phyloP scores from a whole-genome alignment of 2,113 vertebrate species.

The Passer domesticus region DNA sequence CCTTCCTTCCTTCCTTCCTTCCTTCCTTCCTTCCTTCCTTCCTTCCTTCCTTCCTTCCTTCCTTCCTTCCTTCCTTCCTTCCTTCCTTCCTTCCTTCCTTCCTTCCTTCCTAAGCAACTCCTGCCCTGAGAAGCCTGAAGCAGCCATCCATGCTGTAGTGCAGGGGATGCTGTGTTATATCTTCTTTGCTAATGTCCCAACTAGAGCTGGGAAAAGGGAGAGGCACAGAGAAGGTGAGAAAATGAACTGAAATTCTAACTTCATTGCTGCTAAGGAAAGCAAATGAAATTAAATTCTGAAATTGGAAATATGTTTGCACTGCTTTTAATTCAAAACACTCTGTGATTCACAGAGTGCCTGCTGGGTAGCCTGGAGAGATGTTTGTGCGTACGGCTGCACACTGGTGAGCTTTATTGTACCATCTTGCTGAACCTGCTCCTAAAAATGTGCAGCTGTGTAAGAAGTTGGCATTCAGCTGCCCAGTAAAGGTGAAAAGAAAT shows the following conservation, averaged over 20 bases:
- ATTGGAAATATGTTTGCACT: not conserved
- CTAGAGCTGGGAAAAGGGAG: not conserved
- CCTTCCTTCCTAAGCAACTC: not conserved
- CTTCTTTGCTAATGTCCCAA: not conserved
- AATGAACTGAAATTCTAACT: not conserved
- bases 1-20: too few relatives aligned
- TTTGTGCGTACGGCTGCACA: accelerated
- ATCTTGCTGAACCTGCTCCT: slow-evolving; percentile 5
- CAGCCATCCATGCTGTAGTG: not conserved
- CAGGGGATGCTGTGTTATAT: not conserved
- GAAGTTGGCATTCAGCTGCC: not conserved
- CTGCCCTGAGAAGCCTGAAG: not conserved
- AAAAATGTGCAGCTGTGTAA: not conserved
- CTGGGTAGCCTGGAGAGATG: not conserved
- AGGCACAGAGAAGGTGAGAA: not conserved
- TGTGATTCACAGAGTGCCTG: not conserved
- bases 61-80: too few relatives aligned
- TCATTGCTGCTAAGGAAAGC: not conserved
- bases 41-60: too few relatives aligned
- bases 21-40: accelerated
- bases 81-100: accelerated
- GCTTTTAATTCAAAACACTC: not conserved
- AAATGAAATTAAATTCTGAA: not conserved
- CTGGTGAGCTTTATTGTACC: not conserved
- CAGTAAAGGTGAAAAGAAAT: not conserved